These are phyloP conservation scores for Ecliptopera silaceata DNA, from an alignment of 2,888 invertebrate species.

Conservation along the genomic window DNA sequence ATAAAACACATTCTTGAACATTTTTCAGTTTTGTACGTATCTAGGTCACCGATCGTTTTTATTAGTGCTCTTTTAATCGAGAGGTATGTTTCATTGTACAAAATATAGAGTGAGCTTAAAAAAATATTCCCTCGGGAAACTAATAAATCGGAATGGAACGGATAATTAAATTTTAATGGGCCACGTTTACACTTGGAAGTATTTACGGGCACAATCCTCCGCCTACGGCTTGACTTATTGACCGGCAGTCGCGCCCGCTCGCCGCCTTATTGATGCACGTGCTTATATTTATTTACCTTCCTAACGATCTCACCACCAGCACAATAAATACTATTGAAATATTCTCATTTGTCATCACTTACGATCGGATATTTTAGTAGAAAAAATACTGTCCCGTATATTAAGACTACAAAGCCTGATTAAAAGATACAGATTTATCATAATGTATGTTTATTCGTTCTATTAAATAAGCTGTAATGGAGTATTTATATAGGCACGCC, in stretches of 20 bases:
- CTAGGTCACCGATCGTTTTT: neutral
- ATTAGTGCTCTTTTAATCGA: neutral
- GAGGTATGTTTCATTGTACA: slow-evolving; percentile 5
- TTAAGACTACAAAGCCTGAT: slow-evolving; percentile 25
- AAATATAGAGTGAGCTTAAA: slow-evolving; percentile 23
- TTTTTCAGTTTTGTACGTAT: neutral
- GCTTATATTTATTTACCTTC: slow-evolving; percentile 35
- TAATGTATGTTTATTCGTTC: neutral
- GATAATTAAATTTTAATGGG: slow-evolving; percentile 70
- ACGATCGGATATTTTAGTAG: slow-evolving; percentile 11
- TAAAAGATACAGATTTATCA: slow-evolving; percentile 26
- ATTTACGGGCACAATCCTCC: slow-evolving; percentile 61
- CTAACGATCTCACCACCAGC: slow-evolving; percentile 20
- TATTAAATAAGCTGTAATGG: too few relatives aligned
- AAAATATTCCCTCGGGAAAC: slow-evolving; percentile 56
- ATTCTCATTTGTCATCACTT: slow-evolving; percentile 37
- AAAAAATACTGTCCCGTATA: slow-evolving; percentile 17
- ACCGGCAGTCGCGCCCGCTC: slow-evolving; percentile 38
- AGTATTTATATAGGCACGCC: neutral
- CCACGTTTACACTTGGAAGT: slow-evolving; percentile 54
- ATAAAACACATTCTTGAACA: neutral
- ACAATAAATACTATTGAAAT: slow-evolving; percentile 30
- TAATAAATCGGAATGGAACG: slow-evolving; percentile 65
- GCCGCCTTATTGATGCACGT: slow-evolving; percentile 30
- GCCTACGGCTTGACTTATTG: slow-evolving; percentile 60